These are phyloP conservation scores for Peucedramus taeniatus DNA, from an alignment of 2,113 vertebrate species.

Conservation along the genomic window DNA sequence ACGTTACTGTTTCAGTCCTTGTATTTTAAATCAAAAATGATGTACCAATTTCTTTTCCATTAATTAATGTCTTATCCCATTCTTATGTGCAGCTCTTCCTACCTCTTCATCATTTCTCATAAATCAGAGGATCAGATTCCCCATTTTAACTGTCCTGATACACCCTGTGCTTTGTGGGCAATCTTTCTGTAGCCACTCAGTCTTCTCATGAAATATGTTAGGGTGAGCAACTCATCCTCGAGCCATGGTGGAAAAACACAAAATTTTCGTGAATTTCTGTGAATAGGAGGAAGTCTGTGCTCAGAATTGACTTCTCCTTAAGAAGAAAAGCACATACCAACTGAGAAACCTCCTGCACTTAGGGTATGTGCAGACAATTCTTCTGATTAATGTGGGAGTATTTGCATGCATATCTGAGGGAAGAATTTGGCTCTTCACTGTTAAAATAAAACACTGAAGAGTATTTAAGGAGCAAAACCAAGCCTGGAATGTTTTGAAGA, in stretches of 20 bases:
- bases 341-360: background rate
- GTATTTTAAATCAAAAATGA: constrained; percentile 12
- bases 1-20: background rate
- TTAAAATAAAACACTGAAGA: constrained; percentile 44
- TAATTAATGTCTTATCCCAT: background rate
- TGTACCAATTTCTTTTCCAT: background rate
- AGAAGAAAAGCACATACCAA: background rate
- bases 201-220: background rate
- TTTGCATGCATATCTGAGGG: constrained; percentile 21
- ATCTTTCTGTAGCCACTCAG: background rate
- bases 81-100: background rate
- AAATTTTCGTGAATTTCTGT: background rate
- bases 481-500: constrained; percentile 50
- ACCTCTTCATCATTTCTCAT: background rate
- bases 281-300: background rate
- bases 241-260: background rate
- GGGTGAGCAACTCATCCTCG: background rate
- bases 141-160: background rate
- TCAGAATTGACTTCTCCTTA: background rate
- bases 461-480: constrained; percentile 38
- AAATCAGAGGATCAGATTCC: background rate
- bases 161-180: accelerated
- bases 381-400: constrained; percentile 31
- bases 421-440: constrained; percentile 22
- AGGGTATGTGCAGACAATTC: background rate